Evolutionary conservation across 2,888 invertebrate species (phyloP), one percentile per base, ranked within the genome.

Genomic region (Acleris emargana): DNA sequence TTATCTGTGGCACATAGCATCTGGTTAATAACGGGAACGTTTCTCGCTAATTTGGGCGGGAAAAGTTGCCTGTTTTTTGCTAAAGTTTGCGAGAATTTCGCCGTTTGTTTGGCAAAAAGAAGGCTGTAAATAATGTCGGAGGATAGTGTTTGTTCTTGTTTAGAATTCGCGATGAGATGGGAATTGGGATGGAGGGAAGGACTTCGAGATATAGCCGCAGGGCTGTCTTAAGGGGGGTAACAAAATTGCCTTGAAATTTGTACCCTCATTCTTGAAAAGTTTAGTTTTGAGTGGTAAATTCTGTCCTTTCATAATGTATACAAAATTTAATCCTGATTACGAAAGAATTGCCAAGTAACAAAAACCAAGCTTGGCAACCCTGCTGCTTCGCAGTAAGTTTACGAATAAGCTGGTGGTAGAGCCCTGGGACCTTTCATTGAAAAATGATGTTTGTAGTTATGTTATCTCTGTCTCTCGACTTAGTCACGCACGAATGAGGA

Each of bases 1-100:
- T 58, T 58, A 49, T 58, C 58, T 32, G 32, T 49, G 57, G 58
- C 58, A 32, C 49, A 17, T 13, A 58, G 32, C 58, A 49, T 58
- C 58, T 58, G 58, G 17, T 58, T 58, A 58, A 58, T 58, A 58
- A 32, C 47, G 57, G 16, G 9, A 43, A 22, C 45, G 57, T 57
- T 45, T 25, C 43, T 25, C 25, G 57, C 57, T 57, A 57, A 57
- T 57, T 57, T 45, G 43, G 17, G 43, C 9, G 11, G 57, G 49
- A 17, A 45, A 57, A 57, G 43, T 57, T 57, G 45, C 11, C 57
- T 25, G 57, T 57, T 57, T 57, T 57, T 57, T 57, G 57, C 45
- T 4, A 25, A 57, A 57, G 17, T 57, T 57, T 57, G 57, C 22
- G 25, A 43, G 57, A 57, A 57, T 57, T 45, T 28, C n/a, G 11